phyloP scores from a whole-genome alignment of 2,888 invertebrate species.

The Pristionchus japonicus region DNA sequence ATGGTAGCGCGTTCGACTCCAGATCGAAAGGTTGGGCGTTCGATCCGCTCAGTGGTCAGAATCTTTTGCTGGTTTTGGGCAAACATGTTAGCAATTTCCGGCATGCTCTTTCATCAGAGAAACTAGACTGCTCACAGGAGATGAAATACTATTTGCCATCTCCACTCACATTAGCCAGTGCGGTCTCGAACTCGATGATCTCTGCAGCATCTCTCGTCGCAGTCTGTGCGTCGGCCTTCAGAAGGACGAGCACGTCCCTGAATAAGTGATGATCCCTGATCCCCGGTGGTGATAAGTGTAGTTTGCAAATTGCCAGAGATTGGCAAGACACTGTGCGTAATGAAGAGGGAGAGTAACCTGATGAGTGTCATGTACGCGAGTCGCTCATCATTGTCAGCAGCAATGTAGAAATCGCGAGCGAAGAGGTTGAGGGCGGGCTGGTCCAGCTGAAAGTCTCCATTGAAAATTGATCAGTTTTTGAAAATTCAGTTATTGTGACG shows the following conservation, averaged over 20 bases:
- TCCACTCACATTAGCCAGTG: conserved; percentile 84
- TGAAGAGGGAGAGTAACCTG: too few relatives aligned
- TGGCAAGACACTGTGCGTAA: too few relatives aligned
- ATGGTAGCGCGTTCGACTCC: conserved; percentile 51
- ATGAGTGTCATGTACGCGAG: conserved; percentile 81
- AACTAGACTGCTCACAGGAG: not conserved
- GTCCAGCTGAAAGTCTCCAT: conserved; percentile 82
- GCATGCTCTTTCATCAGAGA: not conserved
- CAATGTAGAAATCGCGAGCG: conserved; percentile 87
- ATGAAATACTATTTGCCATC: not conserved
- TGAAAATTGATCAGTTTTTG: not conserved
- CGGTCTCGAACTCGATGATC: conserved; percentile 85
- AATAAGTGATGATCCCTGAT: too few relatives aligned
- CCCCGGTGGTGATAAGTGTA: too few relatives aligned
- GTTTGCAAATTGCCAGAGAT: too few relatives aligned
- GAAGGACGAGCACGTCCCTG: conserved; percentile 74
- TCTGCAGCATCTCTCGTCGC: conserved; percentile 83
- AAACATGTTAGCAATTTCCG: too few relatives aligned
- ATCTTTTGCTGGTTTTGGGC: conserved; percentile 1
- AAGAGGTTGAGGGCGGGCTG: conserved; percentile 89
- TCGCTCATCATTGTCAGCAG: conserved; percentile 83
- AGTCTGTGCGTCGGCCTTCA: conserved; percentile 83
- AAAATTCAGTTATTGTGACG: not conserved
- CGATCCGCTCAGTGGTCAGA: conserved; percentile 50
- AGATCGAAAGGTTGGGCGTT: conserved; percentile 51